phyloP scores from a whole-genome alignment of 2,797 vertebrate genomes.

The Darevskia nairensis region DNA sequence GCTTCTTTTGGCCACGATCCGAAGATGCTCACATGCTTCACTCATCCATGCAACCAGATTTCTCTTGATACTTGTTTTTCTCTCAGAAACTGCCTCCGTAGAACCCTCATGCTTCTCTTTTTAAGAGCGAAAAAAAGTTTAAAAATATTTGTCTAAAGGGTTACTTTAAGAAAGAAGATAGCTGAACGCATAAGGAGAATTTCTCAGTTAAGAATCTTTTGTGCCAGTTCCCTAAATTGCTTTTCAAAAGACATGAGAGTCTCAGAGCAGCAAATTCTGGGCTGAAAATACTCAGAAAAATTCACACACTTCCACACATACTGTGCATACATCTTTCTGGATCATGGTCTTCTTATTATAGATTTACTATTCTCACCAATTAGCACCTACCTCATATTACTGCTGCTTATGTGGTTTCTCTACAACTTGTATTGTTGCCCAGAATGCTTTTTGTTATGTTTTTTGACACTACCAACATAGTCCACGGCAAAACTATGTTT shows the following conservation, averaged over 20 bases:
- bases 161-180: too few species aligned
- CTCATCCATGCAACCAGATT: not conserved
- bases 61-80: not conserved
- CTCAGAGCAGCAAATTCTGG: not conserved
- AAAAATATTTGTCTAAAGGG: not conserved
- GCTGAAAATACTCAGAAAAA: not conserved
- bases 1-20: not conserved
- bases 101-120: not conserved
- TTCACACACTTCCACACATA: not conserved
- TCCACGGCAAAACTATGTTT: constrained; percentile 15
- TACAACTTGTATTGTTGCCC: constrained; percentile 40
- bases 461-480: constrained; percentile 58
- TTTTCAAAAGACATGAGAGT: not conserved
- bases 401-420: not conserved
- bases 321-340: not conserved
- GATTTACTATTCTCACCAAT: not conserved
- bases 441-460: constrained; percentile 60
- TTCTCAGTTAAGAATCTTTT: not conserved
- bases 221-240: not conserved
- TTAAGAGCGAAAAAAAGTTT: not conserved
- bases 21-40: not conserved
- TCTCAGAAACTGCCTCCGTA: not conserved
- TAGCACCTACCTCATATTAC: not conserved
- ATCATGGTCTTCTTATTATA: not conserved
- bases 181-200: not conserved